A percentile compares a stretch with the other conserved stretches of the same genome.
Evolutionary conservation across 2,113 vertebrate species (phyloP).

Genomic region (Lethenteron camtschaticum): DNA sequence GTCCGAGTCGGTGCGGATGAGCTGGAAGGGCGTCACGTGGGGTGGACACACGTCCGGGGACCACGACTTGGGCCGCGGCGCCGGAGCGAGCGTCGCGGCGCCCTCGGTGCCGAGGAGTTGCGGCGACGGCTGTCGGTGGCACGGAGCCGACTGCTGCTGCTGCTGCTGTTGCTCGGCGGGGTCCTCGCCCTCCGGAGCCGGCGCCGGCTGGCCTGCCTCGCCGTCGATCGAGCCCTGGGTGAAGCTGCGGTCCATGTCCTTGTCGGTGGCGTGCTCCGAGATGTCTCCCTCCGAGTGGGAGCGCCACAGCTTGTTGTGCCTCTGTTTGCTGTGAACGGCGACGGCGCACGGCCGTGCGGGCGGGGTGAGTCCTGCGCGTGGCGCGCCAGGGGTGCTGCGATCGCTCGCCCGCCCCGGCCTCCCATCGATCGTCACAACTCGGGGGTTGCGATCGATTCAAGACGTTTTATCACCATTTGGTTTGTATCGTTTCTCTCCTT

Average conservation of each 20-base stretch:
- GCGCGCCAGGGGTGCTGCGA: no score
- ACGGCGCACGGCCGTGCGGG: no score
- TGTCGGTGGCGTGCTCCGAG: constrained; percentile 26
- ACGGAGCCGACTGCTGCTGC: background rate
- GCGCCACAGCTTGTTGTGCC: constrained; percentile 91
- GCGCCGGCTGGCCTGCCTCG: background rate
- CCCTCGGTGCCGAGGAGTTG: background rate
- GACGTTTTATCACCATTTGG: no score
- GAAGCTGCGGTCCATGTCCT: background rate
- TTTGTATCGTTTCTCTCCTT: no score
- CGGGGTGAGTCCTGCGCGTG: no score
- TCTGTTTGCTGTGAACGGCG: constrained; percentile 46
- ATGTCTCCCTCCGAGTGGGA: constrained; percentile 81
- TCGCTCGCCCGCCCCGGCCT: no score
- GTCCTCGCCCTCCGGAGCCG: no score
- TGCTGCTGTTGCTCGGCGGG: no score
- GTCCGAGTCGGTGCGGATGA: background rate
- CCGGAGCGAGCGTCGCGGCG: background rate
- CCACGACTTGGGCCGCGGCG: constrained; percentile 2
- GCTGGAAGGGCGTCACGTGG: constrained; percentile 1
- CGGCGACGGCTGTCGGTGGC: background rate
- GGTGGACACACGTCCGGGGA: background rate
- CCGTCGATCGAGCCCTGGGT: background rate
- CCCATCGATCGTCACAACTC: no score
- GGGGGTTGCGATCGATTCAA: no score